A percentile compares a stretch with the other conserved stretches of the same genome.
These are phyloP conservation scores for Zaprionus gabonicus DNA, from an alignment of 1,140 invertebrate species.

Conservation along the genomic window DNA sequence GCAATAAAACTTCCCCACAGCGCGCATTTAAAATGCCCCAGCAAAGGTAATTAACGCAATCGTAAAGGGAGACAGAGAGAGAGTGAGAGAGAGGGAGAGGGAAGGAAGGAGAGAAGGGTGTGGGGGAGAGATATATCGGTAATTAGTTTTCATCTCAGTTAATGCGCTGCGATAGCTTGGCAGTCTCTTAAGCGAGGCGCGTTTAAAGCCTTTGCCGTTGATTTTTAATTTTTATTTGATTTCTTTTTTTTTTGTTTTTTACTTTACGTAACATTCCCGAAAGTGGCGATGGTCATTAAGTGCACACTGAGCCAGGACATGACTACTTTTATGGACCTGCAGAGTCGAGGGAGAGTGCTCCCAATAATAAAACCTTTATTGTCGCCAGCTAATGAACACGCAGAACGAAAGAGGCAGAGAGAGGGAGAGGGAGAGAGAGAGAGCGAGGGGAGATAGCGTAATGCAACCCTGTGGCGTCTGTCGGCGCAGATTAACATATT, in stretches of 20 bases:
- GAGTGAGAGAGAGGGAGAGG: neutral
- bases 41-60: slow-evolving; percentile 68
- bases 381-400: slow-evolving; percentile 67
- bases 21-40: slow-evolving; percentile 68
- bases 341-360: slow-evolving; percentile 37
- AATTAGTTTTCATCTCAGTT: slow-evolving; percentile 62
- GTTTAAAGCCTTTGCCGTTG: slow-evolving; percentile 72
- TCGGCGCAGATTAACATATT: slow-evolving; percentile 76
- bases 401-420: neutral
- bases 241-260: slow-evolving; percentile 18
- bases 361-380: slow-evolving; percentile 66
- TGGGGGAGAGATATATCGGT: slow-evolving; percentile 41
- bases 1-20: slow-evolving; percentile 59
- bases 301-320: slow-evolving; percentile 53
- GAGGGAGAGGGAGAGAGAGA: slow-evolving; percentile 1
- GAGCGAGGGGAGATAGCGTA: slow-evolving; percentile 3
- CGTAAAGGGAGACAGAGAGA: slow-evolving; percentile 46
- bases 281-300: slow-evolving; percentile 65
- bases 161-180: slow-evolving; percentile 68
- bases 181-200: slow-evolving; percentile 57
- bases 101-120: neutral
- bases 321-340: slow-evolving; percentile 62
- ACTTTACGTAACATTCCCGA: slow-evolving; percentile 28
- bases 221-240: slow-evolving; percentile 75
- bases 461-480: slow-evolving; percentile 17